These are phyloP conservation scores for Saccopteryx leptura DNA, from an alignment of 2,113 vertebrate species.

Conservation along the genomic window DNA sequence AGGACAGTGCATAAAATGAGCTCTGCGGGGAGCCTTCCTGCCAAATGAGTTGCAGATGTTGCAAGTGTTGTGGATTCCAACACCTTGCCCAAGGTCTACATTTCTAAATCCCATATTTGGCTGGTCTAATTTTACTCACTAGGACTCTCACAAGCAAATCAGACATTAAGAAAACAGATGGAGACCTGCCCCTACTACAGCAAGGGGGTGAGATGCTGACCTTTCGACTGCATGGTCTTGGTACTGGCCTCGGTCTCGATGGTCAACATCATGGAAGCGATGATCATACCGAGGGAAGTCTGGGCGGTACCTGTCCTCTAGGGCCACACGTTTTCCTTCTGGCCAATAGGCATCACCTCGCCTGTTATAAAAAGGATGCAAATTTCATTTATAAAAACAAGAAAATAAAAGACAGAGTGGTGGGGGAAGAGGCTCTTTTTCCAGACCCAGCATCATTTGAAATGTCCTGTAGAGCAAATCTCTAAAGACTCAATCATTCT, in stretches of 20 bases:
- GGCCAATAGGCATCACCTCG: constrained; percentile 94
- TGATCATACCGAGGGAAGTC: constrained; percentile 94
- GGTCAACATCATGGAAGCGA: constrained; percentile 95
- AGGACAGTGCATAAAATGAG: background rate
- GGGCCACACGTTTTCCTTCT: constrained; percentile 91
- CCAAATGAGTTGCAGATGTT: background rate
- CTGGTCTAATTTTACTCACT: background rate
- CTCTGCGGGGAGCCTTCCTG: background rate
- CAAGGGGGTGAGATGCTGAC: constrained; percentile 64
- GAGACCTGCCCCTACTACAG: background rate
- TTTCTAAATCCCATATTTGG: background rate
- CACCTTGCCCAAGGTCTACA: background rate
- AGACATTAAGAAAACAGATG: background rate
- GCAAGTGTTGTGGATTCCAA: background rate
- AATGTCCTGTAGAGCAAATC: background rate
- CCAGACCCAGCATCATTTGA: background rate
- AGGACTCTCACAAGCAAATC: background rate
- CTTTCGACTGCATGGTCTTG: constrained; percentile 93
- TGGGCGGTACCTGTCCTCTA: constrained; percentile 93
- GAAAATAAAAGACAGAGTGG: background rate
- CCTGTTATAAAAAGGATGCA: constrained; percentile 79
- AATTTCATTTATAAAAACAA: fast-evolving
- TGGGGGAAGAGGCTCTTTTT: background rate
- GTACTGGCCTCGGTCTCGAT: constrained; percentile 94
- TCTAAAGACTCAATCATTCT: background rate